Conservation (phyloP, 1,140 invertebrate genomes). For the Lepeophtheirus salmonis region DNA sequence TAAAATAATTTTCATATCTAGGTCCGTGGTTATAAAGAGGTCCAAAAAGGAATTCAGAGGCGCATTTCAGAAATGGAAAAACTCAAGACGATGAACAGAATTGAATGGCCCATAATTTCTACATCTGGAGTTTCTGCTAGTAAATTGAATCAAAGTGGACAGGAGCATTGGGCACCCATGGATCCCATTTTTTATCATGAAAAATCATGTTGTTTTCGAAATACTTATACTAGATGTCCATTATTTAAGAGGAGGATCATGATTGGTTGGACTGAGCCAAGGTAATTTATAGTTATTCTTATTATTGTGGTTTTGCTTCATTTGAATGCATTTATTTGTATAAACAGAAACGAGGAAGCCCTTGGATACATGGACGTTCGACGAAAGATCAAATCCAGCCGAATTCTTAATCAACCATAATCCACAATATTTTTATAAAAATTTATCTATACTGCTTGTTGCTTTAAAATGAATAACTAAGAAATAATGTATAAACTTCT, state of each 20-base stretch:
- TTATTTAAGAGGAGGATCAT: neutral
- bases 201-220: neutral
- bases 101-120: neutral
- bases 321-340: too few species aligned
- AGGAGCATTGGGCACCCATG: neutral
- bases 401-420: neutral
- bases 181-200: constrained; percentile 8
- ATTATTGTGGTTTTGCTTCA: neutral
- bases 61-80: neutral
- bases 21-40: neutral
- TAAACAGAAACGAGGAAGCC: neutral
- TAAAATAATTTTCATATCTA: too few species aligned
- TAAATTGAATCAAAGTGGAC: neutral
- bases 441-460: too few species aligned
- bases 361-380: neutral
- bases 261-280: neutral
- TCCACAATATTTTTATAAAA: too few species aligned
- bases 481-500: too few species aligned
- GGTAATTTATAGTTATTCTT: neutral
- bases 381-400: neutral
- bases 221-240: neutral
- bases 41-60: neutral
- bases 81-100: neutral
- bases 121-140: neutral
- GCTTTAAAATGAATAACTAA: too few species aligned